Conservation (phyloP, 2,797 vertebrate species). For the Sitta carolinensis region DNA sequence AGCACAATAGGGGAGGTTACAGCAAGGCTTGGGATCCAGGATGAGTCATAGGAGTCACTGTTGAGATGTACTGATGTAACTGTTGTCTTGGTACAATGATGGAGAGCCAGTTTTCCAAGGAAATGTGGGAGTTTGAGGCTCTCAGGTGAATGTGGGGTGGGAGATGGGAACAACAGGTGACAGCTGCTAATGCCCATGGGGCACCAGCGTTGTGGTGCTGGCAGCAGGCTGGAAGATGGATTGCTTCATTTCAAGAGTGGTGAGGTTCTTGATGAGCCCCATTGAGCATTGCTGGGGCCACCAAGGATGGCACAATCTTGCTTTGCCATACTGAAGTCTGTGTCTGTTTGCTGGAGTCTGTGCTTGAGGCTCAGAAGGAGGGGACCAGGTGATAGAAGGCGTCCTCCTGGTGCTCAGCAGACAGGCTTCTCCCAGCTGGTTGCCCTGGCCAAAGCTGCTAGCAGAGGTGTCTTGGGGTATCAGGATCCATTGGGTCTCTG, state of each 20-base stretch:
- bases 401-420: neutral
- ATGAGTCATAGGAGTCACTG: neutral
- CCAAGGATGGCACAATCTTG: neutral
- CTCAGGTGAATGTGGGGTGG: neutral
- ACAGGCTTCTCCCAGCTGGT: neutral
- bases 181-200: fast-evolving
- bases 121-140: neutral
- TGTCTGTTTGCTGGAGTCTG: neutral
- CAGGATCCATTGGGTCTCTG: fast-evolving
- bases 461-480: neutral
- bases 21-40: neutral
- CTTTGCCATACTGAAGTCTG: neutral
- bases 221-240: neutral
- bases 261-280: neutral
- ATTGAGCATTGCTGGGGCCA: fast-evolving
- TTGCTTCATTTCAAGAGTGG: neutral
- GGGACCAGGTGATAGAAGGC: neutral
- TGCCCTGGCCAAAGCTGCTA: neutral
- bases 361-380: neutral
- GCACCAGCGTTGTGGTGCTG: fast-evolving
- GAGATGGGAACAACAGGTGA: neutral
- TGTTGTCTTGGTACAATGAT: neutral
- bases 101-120: neutral
- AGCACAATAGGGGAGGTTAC: neutral
- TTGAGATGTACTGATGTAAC: neutral